Evolutionary conservation across 2,113 vertebrate genomes (phyloP), one percentile per base, ranked within the genome.

Genomic region (Phaetusa simplex): DNA sequence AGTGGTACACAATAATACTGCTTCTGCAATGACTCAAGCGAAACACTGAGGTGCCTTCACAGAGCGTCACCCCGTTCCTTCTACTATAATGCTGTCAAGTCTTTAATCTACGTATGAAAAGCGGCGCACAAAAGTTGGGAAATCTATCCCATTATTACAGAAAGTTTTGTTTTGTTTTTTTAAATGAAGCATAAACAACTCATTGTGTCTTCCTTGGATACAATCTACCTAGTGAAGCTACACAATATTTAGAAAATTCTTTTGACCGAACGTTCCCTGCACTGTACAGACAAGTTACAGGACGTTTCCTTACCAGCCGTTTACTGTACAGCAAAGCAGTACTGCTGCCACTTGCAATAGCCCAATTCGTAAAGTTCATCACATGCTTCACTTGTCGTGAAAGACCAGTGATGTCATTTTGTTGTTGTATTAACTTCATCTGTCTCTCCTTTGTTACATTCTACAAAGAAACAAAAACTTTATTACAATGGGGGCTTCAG

Each of bases 291-390:
- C 34, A 32, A 40, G 36, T 30, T 12, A 15, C 65, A 52, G 52
- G 55, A 14, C 3, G 24, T 6, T 52, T 76, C 95, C 99, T 98
- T 97, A 99, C 99, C 99, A 99, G 98, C 27, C 99, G 98, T 82
- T 99, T 99, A 98, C 99, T 99, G 97, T 99, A 99, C 6, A 99
- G 99, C 82, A 99, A 97, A 6, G 99, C 99, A 0, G 99, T 99
- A 97, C 99, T 99, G 98, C 99, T 99, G 94, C 99, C 99, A 29
- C 99, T 99, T 6, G 98, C 98, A 89, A 99, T 99, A 36, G 99
- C 99, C 99, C 99, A 99, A n/a, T 99, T 99, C 24, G 99, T 99
- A 66, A 99, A 99, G 97, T 98, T 99, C 98, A 99, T 99, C 47
- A 99, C 99, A 32, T 99, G 99, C 93, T 99, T 98, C 98, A 99